phyloP scores from a whole-genome alignment of 1,140 invertebrate genomes.

The Pachyrhynchus sulphureomaculatus region DNA sequence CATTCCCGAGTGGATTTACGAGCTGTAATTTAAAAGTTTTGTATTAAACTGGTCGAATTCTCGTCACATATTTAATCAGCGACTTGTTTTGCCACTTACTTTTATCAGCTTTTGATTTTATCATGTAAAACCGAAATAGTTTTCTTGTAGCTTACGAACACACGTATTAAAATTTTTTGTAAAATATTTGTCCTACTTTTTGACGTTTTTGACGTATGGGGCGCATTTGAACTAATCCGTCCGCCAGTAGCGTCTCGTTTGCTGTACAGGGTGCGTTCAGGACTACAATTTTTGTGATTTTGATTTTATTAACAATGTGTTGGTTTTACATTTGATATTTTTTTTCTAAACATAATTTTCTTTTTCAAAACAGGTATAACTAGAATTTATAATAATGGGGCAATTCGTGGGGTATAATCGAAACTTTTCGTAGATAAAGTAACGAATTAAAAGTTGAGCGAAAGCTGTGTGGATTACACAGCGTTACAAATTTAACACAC shows the following conservation, averaged over 20 bases:
- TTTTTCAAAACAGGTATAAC: no score
- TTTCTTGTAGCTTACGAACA: constrained; percentile 43
- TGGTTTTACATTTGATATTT: no score
- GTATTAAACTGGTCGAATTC: background rate
- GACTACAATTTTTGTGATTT: no score
- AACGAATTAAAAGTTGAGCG: no score
- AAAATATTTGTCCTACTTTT: constrained; percentile 48
- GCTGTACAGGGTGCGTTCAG: no score
- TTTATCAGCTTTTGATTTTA: constrained; percentile 3
- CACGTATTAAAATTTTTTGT: constrained; percentile 44
- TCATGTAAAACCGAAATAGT: constrained; percentile 3
- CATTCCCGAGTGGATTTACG: constrained; percentile 23
- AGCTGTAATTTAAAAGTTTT: constrained; percentile 12
- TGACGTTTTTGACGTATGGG: constrained; percentile 35
- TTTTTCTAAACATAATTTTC: no score
- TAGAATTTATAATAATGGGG: no score
- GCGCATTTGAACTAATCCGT: constrained; percentile 12
- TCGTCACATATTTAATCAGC: background rate
- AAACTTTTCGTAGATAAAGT: no score
- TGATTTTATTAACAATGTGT: no score
- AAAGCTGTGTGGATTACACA: no score
- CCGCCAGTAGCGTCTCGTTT: background rate
- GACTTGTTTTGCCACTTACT: constrained; percentile 10
- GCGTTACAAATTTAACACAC: no score
- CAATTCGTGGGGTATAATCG: no score